Evolutionary conservation across 2,888 invertebrate species (phyloP).

Genomic region (Drosophila lutescens): DNA sequence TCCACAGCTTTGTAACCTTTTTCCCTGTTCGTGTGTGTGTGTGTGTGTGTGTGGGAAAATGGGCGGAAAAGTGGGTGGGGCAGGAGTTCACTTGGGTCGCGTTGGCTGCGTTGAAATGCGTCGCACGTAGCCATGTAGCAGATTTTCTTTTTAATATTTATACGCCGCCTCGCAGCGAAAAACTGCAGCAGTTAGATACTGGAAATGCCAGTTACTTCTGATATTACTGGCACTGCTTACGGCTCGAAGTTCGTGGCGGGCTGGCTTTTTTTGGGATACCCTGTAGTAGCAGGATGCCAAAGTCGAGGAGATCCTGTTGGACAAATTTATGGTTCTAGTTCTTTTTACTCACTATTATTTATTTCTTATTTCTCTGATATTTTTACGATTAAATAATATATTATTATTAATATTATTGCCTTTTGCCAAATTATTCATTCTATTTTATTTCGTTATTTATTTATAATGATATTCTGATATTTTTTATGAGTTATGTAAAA

Average conservation of each 20-base stretch:
- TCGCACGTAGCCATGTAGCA: slow-evolving; percentile 67
- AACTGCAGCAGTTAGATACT: slow-evolving; percentile 48
- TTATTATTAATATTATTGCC: no score
- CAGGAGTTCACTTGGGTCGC: slow-evolving; percentile 45
- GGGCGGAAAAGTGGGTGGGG: not conserved
- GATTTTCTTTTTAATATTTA: slow-evolving; percentile 54
- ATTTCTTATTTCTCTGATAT: no score
- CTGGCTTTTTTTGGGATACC: not conserved
- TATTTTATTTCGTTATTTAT: no score
- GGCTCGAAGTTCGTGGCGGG: not conserved
- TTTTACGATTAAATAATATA: no score
- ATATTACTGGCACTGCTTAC: slow-evolving; percentile 19
- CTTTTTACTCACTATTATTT: no score
- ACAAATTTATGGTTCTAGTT: no score
- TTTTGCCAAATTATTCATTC: no score
- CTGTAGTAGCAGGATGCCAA: not conserved
- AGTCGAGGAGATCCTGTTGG: not conserved
- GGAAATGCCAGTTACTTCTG: slow-evolving; percentile 34
- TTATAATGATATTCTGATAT: no score
- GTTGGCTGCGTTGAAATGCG: slow-evolving; percentile 56
- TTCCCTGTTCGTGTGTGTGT: slow-evolving; percentile 5
- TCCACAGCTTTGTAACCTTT: slow-evolving; percentile 57
- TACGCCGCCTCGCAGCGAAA: slow-evolving; percentile 33
- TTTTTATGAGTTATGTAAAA: no score
- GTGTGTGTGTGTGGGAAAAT: slow-evolving; percentile 17